Conservation (phyloP, 2,888 invertebrate species). For the Parasteatoda lunata region DNA sequence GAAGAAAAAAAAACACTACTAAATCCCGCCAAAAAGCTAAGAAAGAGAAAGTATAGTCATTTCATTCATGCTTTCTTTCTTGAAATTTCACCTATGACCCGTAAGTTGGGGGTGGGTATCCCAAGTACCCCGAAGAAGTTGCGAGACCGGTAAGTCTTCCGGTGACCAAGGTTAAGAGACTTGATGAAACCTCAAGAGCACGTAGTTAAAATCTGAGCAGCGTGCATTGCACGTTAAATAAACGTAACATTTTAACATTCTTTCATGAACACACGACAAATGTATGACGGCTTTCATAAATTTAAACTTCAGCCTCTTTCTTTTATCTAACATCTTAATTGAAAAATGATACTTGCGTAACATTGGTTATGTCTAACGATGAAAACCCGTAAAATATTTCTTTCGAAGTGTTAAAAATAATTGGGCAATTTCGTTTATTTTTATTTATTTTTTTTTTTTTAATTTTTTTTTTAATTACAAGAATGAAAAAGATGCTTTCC, state of each 20-base stretch:
- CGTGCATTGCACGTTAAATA: background rate
- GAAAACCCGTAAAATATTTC: too few species aligned
- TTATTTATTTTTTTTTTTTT: too few species aligned
- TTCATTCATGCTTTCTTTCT: slow-evolving; percentile 59
- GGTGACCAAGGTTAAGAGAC: slow-evolving; percentile 54
- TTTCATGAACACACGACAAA: slow-evolving; percentile 3
- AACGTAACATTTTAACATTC: slow-evolving; percentile 8
- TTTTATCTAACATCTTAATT: background rate
- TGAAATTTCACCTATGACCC: slow-evolving; percentile 44
- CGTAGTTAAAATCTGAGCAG: slow-evolving; percentile 9
- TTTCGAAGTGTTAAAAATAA: too few species aligned
- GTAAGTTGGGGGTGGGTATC: slow-evolving; percentile 32
- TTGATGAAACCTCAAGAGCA: slow-evolving; percentile 42
- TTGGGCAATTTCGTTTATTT: too few species aligned
- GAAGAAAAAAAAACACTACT: slow-evolving; percentile 10
- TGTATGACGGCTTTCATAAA: background rate
- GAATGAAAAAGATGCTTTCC: too few species aligned
- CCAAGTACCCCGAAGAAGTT: slow-evolving; percentile 39
- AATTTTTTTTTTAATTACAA: too few species aligned
- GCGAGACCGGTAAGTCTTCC: slow-evolving; percentile 66
- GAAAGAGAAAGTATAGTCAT: slow-evolving; percentile 45
- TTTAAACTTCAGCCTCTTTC: background rate
- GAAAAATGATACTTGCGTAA: too few species aligned
- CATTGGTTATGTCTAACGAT: too few species aligned
- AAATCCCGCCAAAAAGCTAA: slow-evolving; percentile 21